Evolutionary conservation across 2,113 vertebrate genomes (phyloP), one percentile per base, ranked within the genome.

Genomic region (Bubo blakistoni): DNA sequence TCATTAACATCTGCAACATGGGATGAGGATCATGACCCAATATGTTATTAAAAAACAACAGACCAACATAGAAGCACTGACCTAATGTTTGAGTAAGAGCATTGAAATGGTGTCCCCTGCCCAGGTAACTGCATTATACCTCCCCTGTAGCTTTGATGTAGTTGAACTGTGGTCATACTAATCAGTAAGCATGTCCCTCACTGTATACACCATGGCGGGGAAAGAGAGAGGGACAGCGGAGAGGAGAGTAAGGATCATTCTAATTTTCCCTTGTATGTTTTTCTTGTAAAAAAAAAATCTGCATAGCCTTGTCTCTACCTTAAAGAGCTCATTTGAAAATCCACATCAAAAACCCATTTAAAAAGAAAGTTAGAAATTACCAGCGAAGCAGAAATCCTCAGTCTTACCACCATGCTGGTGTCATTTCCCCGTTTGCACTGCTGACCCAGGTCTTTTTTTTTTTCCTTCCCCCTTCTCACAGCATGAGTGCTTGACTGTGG

Each of bases 321-420:
- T 57, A 94, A 96, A 96, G 89, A 66, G 40, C 46, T 95, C 71
- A 67, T 96, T 21, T 96, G 92, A 93, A 97, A 97, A 91, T 57
- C 73, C 73, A 95, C 77, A 88, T 83, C 87, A 92, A 87, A 95
- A 79, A 86, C 19, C 38, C 26, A 62, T 66, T 42, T 79, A 42
- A 91, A 96, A 83, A 87, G 71, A 90, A 81, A 96, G 86, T 78
- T 30, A 80, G 49, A 94, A 93, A 88, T 86, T 81, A 92, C 66
- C 74, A 96, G 73, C 14, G 29, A 90, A 96, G 95, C 81, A 97
- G 95, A 96, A 98, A 94, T 85, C 92, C 91, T 96, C 81, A 87
- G 49, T 89, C 82, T 94, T 66, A 79, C 72, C 62, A 94, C 80
- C 81, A 81, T 16, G 66, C 55, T 91, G 81, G 81, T 95, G 94